Evolutionary conservation across 1,140 invertebrate species (phyloP).

Genomic region (Diploscapter pachys): DNA sequence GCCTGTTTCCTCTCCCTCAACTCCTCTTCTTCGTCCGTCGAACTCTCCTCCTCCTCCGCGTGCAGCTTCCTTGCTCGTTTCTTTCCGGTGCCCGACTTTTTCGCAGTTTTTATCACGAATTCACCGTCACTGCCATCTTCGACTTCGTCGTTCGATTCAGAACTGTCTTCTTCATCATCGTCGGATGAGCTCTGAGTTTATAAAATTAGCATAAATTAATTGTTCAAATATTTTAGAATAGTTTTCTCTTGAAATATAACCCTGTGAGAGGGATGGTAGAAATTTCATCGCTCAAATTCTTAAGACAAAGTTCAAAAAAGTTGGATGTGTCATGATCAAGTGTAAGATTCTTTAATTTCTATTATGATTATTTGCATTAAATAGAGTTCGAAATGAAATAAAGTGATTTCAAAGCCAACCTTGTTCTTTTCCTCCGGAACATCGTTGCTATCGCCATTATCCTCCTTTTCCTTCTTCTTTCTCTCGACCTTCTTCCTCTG

Average conservation of each 20-base stretch:
- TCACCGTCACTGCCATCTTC: slow-evolving; percentile 35
- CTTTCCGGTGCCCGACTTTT: slow-evolving; percentile 1
- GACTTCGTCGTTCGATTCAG: slow-evolving; percentile 44
- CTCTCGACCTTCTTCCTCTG: slow-evolving; percentile 16
- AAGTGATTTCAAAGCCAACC: background rate
- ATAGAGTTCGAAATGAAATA: background rate
- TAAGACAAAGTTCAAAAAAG: no score
- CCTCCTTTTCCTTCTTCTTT: slow-evolving; percentile 24
- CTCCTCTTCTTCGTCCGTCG: slow-evolving; percentile 44
- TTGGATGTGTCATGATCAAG: no score
- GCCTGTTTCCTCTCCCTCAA: slow-evolving; percentile 49
- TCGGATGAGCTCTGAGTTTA: background rate
- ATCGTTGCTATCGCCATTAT: background rate
- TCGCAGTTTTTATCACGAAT: slow-evolving; percentile 27
- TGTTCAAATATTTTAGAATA: no score
- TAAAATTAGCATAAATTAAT: no score
- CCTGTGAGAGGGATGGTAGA: slow-evolving; percentile 26
- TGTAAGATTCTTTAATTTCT: no score
- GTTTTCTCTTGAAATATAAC: slow-evolving; percentile 41
- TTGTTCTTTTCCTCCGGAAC: slow-evolving; percentile 1
- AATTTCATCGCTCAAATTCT: background rate
- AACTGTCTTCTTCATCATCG: slow-evolving; percentile 10
- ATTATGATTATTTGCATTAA: background rate
- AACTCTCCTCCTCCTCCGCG: slow-evolving; percentile 19
- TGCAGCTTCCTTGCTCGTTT: slow-evolving; percentile 2